phyloP scores from a whole-genome alignment of 2,113 vertebrate genomes.

The Syrrhaptes paradoxus region DNA sequence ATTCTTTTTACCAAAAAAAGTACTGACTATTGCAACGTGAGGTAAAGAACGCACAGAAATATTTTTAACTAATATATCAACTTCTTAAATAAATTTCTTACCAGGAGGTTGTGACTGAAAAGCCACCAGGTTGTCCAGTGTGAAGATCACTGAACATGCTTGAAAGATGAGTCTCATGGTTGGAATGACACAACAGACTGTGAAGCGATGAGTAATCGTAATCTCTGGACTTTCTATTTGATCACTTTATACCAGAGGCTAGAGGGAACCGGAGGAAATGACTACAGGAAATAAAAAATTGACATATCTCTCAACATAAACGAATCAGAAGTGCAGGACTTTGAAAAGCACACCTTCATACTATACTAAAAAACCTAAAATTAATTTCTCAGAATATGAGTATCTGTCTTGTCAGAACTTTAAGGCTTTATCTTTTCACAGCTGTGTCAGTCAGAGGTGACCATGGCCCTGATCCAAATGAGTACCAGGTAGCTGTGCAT shows the following conservation, averaged over 20 bases:
- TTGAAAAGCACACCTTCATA: background rate
- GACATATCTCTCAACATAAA: background rate
- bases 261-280: conserved; percentile 54
- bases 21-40: background rate
- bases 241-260: conserved; percentile 11
- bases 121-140: background rate
- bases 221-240: background rate
- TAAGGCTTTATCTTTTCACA: background rate
- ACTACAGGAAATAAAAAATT: conserved; percentile 56
- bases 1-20: background rate
- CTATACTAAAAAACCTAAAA: background rate
- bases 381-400: background rate
- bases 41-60: background rate
- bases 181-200: background rate
- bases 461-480: background rate
- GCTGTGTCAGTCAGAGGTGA: background rate
- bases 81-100: conserved; percentile 30
- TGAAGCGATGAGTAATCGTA: background rate
- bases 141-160: background rate
- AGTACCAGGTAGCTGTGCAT: background rate
- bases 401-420: background rate
- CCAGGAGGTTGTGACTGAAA: background rate
- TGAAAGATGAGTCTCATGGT: conserved; percentile 32
- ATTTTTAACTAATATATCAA: background rate
- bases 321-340: background rate